Conservation (phyloP, 2,113 vertebrate species). For the Crotalus helleri region DNA sequence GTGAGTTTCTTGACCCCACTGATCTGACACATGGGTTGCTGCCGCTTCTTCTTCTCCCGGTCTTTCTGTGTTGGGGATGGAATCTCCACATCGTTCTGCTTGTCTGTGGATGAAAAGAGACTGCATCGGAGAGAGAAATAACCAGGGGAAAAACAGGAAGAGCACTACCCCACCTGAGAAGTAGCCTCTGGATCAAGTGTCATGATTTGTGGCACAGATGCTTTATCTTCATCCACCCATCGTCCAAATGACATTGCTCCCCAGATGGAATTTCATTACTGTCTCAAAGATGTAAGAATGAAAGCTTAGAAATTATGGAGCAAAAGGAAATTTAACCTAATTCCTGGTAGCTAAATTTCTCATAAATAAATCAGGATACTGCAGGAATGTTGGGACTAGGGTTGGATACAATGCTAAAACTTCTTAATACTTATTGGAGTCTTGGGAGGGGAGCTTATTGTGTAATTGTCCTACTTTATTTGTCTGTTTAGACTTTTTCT, state of each 20-base stretch:
- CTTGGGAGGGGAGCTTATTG: not conserved
- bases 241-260: not conserved
- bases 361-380: not conserved
- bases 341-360: not conserved
- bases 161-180: not conserved
- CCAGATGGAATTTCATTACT: not conserved
- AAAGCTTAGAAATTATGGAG: not conserved
- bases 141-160: not conserved
- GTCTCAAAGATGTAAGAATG: not conserved
- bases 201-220: not conserved
- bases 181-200: not conserved
- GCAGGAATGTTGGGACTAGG: not conserved
- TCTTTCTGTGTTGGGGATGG: constrained; percentile 83
- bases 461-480: not conserved
- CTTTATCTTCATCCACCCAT: not conserved
- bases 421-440: not conserved
- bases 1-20: constrained; percentile 85
- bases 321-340: not conserved
- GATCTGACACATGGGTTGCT: constrained; percentile 87
- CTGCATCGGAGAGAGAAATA: not conserved
- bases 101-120: constrained; percentile 70
- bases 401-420: not conserved
- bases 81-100: constrained; percentile 91
- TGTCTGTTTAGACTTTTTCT: not conserved
- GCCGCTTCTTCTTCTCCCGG: constrained; percentile 69